A percentile compares a stretch with the other conserved stretches of the same genome.
phyloP scores from a whole-genome alignment of 2,888 invertebrate species.

The Eucriotettix oculatus region DNA sequence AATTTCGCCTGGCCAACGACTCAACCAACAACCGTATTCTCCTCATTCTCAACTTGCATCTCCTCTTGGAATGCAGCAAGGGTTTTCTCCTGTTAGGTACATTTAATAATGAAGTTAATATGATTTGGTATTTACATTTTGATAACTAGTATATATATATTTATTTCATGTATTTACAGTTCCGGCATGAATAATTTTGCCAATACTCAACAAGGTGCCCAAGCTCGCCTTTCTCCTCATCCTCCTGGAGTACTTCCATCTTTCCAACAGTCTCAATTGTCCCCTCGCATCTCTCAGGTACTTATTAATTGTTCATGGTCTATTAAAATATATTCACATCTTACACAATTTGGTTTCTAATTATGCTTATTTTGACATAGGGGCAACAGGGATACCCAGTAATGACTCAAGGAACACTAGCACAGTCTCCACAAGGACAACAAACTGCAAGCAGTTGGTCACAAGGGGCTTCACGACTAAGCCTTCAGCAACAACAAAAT shows the following conservation, averaged over 20 bases:
- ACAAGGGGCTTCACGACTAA: constrained; percentile 37
- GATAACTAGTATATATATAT: no score
- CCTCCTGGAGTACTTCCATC: constrained; percentile 27
- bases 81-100: constrained; percentile 12
- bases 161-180: neutral
- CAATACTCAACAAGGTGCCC: constrained; percentile 18
- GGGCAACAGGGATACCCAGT: constrained; percentile 17
- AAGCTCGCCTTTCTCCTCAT: constrained; percentile 38
- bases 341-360: no score
- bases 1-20: constrained; percentile 21
- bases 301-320: constrained; percentile 9
- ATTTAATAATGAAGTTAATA: neutral
- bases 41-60: constrained; percentile 30
- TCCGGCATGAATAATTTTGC: constrained; percentile 16
- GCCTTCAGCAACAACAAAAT: constrained; percentile 61
- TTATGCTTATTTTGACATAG: neutral
- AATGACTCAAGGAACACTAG: constrained; percentile 4
- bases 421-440: constrained; percentile 1
- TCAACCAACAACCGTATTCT: constrained; percentile 24
- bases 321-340: no score
- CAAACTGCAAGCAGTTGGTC: constrained; percentile 22
- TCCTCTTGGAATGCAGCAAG: constrained; percentile 17
- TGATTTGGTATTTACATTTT: no score
- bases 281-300: constrained; percentile 35
- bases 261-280: constrained; percentile 33